Conservation (phyloP, 1,140 invertebrate genomes). For the Eriosoma lanigerum region DNA sequence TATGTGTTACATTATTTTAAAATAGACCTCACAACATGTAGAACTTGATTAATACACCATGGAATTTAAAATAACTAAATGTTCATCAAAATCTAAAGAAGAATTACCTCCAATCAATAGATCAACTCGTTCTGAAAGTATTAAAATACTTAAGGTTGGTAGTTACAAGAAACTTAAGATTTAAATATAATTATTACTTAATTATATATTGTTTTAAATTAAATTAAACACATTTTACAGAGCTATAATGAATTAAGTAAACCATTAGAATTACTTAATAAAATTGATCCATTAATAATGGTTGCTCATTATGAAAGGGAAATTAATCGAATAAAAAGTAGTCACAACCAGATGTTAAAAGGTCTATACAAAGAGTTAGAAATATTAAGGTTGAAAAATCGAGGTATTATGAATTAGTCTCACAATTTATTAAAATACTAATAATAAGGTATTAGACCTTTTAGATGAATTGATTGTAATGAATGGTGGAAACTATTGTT, state of each 20-base stretch:
- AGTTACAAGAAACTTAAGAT: neutral
- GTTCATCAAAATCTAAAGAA: slow-evolving; percentile 13
- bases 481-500: slow-evolving; percentile 48
- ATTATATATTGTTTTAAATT: no score
- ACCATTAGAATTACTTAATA: slow-evolving; percentile 11
- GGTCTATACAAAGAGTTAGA: slow-evolving; percentile 31
- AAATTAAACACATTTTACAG: neutral
- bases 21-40: neutral
- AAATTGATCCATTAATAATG: slow-evolving; percentile 44
- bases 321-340: slow-evolving; percentile 27
- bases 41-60: slow-evolving; percentile 1
- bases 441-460: slow-evolving; percentile 10
- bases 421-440: neutral
- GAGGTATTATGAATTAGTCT: neutral
- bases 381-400: slow-evolving; percentile 36
- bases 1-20: neutral
- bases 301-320: slow-evolving; percentile 46
- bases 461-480: slow-evolving; percentile 45
- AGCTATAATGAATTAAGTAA: neutral
- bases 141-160: slow-evolving; percentile 20
- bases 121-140: neutral
- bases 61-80: slow-evolving; percentile 26
- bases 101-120: slow-evolving; percentile 44
- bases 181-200: neutral
- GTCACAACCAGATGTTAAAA: slow-evolving; percentile 37